Percentiles rank a stretch among this genome's conserved stretches.
Evolutionary conservation across 2,113 vertebrate species (phyloP).

Genomic region (Pantherophis guttatus): DNA sequence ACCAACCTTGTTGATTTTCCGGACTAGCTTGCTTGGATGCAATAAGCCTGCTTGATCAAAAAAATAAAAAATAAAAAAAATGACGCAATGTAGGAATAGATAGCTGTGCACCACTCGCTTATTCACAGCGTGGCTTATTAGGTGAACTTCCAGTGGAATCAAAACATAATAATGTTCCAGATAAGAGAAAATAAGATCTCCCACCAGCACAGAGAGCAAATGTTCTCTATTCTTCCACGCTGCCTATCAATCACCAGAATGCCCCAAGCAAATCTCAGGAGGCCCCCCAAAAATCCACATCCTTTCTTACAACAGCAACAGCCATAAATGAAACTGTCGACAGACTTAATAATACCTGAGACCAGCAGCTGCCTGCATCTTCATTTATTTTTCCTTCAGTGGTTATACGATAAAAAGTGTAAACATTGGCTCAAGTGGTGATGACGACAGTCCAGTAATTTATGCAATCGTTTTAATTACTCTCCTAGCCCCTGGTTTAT

Average conservation of each 20-base stretch:
- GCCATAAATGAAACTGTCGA: neutral
- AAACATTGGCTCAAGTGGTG: neutral
- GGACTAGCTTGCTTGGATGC: neutral
- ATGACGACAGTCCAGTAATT: neutral
- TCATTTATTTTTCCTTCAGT: neutral
- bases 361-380: neutral
- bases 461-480: neutral
- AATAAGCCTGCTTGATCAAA: neutral
- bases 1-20: neutral
- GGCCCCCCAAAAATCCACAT: neutral
- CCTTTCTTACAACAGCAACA: neutral
- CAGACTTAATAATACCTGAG: neutral
- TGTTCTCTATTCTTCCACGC: neutral
- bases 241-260: neutral
- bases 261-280: neutral
- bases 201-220: neutral
- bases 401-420: neutral
- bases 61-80: neutral
- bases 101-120: neutral
- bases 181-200: neutral
- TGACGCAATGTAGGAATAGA: neutral
- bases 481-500: neutral
- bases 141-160: neutral
- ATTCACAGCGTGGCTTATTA: neutral
- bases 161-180: neutral